phyloP scores from a whole-genome alignment of 2,113 vertebrate species.

The Talpa occidentalis region DNA sequence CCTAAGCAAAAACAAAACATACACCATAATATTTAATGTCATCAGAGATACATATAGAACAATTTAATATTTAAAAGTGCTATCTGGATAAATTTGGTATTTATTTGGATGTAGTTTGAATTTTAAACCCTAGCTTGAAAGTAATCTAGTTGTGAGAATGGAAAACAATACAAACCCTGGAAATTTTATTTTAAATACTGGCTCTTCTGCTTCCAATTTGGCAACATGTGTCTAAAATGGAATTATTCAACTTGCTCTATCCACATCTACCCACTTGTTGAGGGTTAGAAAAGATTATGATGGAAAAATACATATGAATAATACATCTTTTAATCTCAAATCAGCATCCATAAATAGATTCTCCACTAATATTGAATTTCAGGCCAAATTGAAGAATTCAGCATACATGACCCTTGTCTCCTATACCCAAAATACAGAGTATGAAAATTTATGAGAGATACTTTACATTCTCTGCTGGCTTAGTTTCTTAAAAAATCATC shows the following conservation, averaged over 20 bases:
- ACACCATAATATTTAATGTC: conserved; percentile 9
- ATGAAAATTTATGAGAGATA: neutral
- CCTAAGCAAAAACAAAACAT: conserved; percentile 85
- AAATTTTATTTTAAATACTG: neutral
- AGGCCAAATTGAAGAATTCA: neutral
- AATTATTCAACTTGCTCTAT: neutral
- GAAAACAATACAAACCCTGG: neutral
- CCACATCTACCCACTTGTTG: neutral
- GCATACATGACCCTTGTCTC: neutral
- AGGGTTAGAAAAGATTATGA: neutral
- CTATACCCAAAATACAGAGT: neutral
- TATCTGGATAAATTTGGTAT: neutral
- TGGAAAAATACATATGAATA: conserved; percentile 39
- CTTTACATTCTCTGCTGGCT: neutral
- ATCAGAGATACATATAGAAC: neutral
- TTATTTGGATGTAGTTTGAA: conserved; percentile 22
- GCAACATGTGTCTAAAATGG: neutral
- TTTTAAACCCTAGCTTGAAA: neutral
- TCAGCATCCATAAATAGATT: neutral
- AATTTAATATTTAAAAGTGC: conserved; percentile 4
- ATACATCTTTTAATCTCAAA: neutral
- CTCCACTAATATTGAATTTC: neutral
- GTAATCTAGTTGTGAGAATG: neutral
- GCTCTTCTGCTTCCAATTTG: neutral
- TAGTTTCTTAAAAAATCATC: conserved; percentile 26